Percentiles rank a stretch among this genome's conserved stretches.
phyloP scores from a whole-genome alignment of 2,888 invertebrate genomes.

The Gortyna flavago region DNA sequence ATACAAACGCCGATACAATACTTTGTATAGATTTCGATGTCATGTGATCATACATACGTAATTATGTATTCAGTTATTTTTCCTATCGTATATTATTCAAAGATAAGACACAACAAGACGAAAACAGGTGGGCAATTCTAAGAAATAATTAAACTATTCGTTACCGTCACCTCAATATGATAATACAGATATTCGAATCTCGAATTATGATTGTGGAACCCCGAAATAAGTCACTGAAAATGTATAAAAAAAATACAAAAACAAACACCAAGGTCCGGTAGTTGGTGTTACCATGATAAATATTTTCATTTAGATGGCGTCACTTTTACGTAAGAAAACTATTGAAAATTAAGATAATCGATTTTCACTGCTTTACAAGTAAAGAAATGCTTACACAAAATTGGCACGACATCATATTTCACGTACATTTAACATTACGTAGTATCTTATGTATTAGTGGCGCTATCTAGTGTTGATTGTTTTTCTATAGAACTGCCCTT shows the following conservation, averaged over 20 bases:
- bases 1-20: constrained; percentile 61
- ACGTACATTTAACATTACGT: constrained; percentile 40
- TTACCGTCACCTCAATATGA: constrained; percentile 52
- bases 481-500: constrained; percentile 53
- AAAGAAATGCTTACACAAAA: constrained; percentile 50
- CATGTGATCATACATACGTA: constrained; percentile 53
- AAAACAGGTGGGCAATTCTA: constrained; percentile 59
- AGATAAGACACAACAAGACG: constrained; percentile 46
- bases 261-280: constrained; percentile 23
- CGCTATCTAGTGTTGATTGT: constrained; percentile 15
- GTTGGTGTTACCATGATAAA: constrained; percentile 24
- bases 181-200: constrained; percentile 32
- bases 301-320: constrained; percentile 18
- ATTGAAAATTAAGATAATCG: constrained; percentile 39
- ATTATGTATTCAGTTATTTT: constrained; percentile 43
- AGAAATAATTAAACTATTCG: constrained; percentile 50
- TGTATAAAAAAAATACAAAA: constrained; percentile 27
- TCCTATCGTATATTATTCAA: constrained; percentile 38
- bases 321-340: constrained; percentile 24
- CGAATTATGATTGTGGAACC: constrained; percentile 19
- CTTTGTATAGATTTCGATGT: constrained; percentile 63
- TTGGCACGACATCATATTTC: constrained; percentile 52
- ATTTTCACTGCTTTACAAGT: constrained; percentile 38
- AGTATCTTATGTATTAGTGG: constrained; percentile 22
- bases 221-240: constrained; percentile 28